Evolutionary conservation across 1,140 invertebrate genomes (phyloP), one percentile per base, ranked within the genome.

Genomic region (Acromyrmex charruanus): DNA sequence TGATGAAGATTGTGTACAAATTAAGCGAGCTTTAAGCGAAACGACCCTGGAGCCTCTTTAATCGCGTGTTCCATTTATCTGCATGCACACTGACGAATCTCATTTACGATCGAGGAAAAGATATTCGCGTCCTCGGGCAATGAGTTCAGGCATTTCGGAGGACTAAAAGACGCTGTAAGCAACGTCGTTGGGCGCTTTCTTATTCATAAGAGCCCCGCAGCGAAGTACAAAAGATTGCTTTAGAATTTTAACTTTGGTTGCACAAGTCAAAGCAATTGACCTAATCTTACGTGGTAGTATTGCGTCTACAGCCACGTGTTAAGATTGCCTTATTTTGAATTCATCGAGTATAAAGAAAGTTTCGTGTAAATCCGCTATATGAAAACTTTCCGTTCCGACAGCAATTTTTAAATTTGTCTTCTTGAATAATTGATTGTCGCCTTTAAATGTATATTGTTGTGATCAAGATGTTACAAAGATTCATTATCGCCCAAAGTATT

Each of bases 201-300:
- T 61, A 74, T 74, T 82, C 68, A 82, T 82, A 21, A 28, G 71
- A 59, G 51, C 53, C 21, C 31, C 66, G 79, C 66, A 59, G 66
- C 35, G 6, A 44, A 81, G 21, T 39, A 39, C 77, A 31, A 35
- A 39, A 71, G 68, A 72, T 82, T 72, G 59, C 53, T 82, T 74
- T 21, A 66, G 21, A 81, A 71, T 51, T 82, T 82, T 82, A 82
- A 44, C 53, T 55, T 58, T 61, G 71, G 21, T 82, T 39, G 80
- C 68, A 31, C 53, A 59, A 81, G 77, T 63, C 28, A 0, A 59
- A 59, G 53, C 53, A 74, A 61, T 59, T 74, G 80, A 82, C 55
- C 39, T 51, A 61, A 82, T 82, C 68, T 82, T 82, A 61, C 39
- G 18, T 6, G 53, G 18, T 12, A 25, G 44, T 66, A 51, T 81